Conservation (phyloP, 2,888 invertebrate species). For the Rhabditophanes sp. region DNA sequence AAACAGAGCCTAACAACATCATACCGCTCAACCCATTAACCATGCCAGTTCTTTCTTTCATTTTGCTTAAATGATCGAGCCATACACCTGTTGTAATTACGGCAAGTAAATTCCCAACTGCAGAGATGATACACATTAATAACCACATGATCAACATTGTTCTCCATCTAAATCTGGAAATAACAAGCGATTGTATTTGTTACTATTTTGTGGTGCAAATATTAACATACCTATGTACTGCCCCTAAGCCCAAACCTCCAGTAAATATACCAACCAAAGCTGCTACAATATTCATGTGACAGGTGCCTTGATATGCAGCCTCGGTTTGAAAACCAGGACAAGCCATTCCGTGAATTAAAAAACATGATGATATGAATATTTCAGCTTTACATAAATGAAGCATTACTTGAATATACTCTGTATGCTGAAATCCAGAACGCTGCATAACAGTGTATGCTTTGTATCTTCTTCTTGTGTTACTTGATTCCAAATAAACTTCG, state of each 20-base stretch:
- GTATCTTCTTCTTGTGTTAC: slow-evolving; percentile 23
- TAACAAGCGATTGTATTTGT: slow-evolving; percentile 1
- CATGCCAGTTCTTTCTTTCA: slow-evolving; percentile 34
- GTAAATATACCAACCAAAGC: slow-evolving; percentile 36
- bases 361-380: slow-evolving; percentile 27
- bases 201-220: neutral
- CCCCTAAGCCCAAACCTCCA: slow-evolving; percentile 38
- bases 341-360: slow-evolving; percentile 21
- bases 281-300: slow-evolving; percentile 40
- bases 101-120: slow-evolving; percentile 35
- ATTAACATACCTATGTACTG: slow-evolving; percentile 25
- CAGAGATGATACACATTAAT: slow-evolving; percentile 33
- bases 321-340: slow-evolving; percentile 24
- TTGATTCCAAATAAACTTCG: slow-evolving; percentile 12
- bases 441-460: slow-evolving; percentile 40
- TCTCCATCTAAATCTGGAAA: slow-evolving; percentile 27
- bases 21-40: slow-evolving; percentile 37
- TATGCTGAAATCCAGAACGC: slow-evolving; percentile 35
- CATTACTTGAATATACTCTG: slow-evolving; percentile 38
- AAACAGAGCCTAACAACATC: slow-evolving; percentile 36
- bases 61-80: slow-evolving; percentile 38
- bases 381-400: slow-evolving; percentile 36
- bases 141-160: slow-evolving; percentile 39
- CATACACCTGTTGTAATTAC: slow-evolving; percentile 40
- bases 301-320: slow-evolving; percentile 34